phyloP scores from a whole-genome alignment of 2,797 vertebrate genomes.

The Leuciscus waleckii region DNA sequence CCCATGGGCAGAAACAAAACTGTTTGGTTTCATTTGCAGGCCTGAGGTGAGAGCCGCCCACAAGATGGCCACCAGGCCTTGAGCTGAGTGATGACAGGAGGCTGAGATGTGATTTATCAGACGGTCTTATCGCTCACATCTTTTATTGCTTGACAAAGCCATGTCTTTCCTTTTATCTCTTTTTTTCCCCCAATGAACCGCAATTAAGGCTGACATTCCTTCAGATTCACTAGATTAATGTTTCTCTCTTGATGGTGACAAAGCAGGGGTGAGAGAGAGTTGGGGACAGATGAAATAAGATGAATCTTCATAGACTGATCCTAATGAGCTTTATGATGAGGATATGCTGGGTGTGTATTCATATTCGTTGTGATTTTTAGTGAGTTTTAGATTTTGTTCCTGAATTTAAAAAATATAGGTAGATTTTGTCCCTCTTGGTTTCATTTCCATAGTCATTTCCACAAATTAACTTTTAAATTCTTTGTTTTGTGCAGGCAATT shows the following conservation, averaged over 20 bases:
- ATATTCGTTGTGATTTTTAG: slow-evolving; percentile 9
- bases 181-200: slow-evolving; percentile 55
- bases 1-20: slow-evolving; percentile 75
- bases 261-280: slow-evolving; percentile 26
- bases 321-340: slow-evolving; percentile 31
- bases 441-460: background rate
- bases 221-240: slow-evolving; percentile 53
- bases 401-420: background rate
- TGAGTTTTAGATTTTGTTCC: background rate
- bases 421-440: background rate
- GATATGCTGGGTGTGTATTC: slow-evolving; percentile 13
- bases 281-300: slow-evolving; percentile 26
- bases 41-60: slow-evolving; percentile 79
- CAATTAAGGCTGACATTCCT: slow-evolving; percentile 54
- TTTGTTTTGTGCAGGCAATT: background rate
- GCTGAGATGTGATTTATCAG: slow-evolving; percentile 84
- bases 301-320: slow-evolving; percentile 15
- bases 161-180: slow-evolving; percentile 84
- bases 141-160: slow-evolving; percentile 49
- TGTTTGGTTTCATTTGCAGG: slow-evolving; percentile 90
- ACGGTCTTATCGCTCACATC: slow-evolving; percentile 80
- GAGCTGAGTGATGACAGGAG: slow-evolving; percentile 82
- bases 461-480: background rate
- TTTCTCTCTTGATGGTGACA: slow-evolving; percentile 21
- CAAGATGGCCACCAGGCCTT: slow-evolving; percentile 81